Conservation (phyloP, 2,113 vertebrate species). For the Shinisaurus crocodilurus region DNA sequence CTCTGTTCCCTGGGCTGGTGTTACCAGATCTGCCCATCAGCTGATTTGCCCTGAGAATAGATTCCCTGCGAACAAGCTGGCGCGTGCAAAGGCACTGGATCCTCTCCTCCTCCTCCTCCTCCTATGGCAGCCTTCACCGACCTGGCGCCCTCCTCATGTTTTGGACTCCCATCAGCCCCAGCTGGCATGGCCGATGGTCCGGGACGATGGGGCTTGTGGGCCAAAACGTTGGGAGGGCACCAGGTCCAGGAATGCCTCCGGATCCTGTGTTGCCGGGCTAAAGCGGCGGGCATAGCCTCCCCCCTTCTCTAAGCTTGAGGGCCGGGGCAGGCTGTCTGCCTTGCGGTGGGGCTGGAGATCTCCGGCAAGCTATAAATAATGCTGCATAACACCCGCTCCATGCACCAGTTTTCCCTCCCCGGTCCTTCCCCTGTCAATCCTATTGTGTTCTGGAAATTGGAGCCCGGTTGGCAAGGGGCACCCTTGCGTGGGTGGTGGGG, state of each 20-base stretch:
- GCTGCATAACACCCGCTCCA: too few species aligned
- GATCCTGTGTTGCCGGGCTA: neutral
- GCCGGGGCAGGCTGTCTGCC: neutral
- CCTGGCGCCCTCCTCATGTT: neutral
- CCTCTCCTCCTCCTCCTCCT: too few species aligned
- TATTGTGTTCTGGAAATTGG: conserved; percentile 6
- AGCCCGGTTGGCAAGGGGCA: neutral
- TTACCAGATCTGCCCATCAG: too few species aligned
- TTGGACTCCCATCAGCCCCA: neutral
- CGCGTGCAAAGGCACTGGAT: too few species aligned
- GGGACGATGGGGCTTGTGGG: neutral
- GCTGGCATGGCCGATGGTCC: neutral
- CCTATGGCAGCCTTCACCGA: neutral
- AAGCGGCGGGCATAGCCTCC: neutral
- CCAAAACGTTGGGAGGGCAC: too few species aligned
- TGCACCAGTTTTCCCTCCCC: neutral
- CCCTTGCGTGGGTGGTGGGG: neutral
- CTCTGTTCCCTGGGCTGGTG: too few species aligned
- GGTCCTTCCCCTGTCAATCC: neutral
- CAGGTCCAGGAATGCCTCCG: too few species aligned
- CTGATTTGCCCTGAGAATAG: too few species aligned
- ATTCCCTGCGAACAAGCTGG: too few species aligned
- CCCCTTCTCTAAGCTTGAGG: neutral
- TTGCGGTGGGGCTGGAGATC: neutral
- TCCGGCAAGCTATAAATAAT: neutral